Percentiles rank a stretch among this genome's conserved stretches.
Conservation (phyloP, 1,140 invertebrate genomes). For the Aleiodes sp. region DNA sequence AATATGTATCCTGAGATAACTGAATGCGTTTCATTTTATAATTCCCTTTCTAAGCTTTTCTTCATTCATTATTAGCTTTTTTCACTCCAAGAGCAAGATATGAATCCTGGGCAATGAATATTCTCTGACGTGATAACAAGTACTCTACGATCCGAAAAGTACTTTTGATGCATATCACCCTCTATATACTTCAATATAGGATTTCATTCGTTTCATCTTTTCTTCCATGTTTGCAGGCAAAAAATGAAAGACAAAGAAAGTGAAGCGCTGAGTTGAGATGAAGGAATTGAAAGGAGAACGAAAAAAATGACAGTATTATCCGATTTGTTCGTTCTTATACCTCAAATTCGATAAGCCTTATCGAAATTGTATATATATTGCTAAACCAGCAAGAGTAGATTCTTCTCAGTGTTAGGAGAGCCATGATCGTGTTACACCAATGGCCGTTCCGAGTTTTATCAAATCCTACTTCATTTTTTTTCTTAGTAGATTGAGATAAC, state of each 20-base stretch:
- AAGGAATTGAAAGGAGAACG: not conserved
- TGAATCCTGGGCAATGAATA: too few species aligned
- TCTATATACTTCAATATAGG: too few species aligned
- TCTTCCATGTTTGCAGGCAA: not conserved
- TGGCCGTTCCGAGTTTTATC: slow-evolving; percentile 19
- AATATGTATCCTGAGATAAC: too few species aligned
- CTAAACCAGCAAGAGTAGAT: not conserved
- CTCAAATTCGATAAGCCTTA: slow-evolving; percentile 1
- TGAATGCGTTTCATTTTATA: too few species aligned
- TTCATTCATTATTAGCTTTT: too few species aligned
- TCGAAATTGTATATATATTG: slow-evolving; percentile 22
- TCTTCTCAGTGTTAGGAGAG: not conserved
- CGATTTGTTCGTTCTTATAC: not conserved
- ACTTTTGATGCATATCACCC: too few species aligned
- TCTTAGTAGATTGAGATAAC: not conserved
- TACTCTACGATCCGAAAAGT: too few species aligned
- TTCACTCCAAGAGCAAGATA: too few species aligned
- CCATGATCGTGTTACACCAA: slow-evolving; percentile 14
- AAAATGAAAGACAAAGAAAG: not conserved
- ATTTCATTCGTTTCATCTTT: too few species aligned
- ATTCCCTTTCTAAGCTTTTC: too few species aligned
- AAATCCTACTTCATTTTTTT: slow-evolving; percentile 17
- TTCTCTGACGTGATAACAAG: too few species aligned
- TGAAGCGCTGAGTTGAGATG: not conserved
- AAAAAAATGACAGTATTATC: not conserved